These are phyloP conservation scores for Platysternon megacephalum DNA, from an alignment of 2,113 vertebrate genomes.

Conservation along the genomic window DNA sequence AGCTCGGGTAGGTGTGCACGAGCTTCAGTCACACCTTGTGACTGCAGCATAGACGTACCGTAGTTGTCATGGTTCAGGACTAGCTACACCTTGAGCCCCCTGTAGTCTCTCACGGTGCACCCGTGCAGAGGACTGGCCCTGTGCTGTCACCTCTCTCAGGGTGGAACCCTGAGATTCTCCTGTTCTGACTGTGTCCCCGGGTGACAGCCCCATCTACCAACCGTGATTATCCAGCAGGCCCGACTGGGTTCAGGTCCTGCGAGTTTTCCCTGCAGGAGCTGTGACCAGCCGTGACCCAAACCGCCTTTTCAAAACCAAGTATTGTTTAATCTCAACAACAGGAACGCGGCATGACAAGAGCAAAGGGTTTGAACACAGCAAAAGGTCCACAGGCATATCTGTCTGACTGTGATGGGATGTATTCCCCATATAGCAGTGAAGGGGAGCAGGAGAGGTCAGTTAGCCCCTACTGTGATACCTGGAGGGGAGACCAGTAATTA, in stretches of 20 bases:
- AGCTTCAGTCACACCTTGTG: neutral
- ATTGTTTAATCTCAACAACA: neutral
- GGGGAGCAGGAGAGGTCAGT: neutral
- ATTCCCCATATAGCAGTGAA: neutral
- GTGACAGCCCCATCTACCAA: neutral
- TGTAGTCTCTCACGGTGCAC: fast-evolving
- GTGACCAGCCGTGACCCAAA: neutral
- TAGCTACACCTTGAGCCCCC: neutral
- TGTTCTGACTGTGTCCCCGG: neutral
- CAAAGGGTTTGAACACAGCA: neutral
- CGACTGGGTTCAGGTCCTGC: neutral
- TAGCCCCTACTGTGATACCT: neutral
- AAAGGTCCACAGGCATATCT: neutral
- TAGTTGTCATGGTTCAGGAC: neutral
- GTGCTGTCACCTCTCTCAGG: neutral
- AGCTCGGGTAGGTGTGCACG: neutral
- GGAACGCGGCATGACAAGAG: neutral
- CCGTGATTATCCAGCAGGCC: neutral
- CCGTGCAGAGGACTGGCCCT: neutral
- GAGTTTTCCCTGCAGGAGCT: neutral
- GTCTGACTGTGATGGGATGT: neutral
- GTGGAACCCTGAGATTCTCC: too few species aligned
- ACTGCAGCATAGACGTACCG: neutral
- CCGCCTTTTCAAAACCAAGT: neutral
- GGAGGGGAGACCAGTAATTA: neutral